Evolutionary conservation across 1,140 invertebrate species (phyloP), one percentile per base, ranked within the genome.

Genomic region (Mactra quadrangularis): DNA sequence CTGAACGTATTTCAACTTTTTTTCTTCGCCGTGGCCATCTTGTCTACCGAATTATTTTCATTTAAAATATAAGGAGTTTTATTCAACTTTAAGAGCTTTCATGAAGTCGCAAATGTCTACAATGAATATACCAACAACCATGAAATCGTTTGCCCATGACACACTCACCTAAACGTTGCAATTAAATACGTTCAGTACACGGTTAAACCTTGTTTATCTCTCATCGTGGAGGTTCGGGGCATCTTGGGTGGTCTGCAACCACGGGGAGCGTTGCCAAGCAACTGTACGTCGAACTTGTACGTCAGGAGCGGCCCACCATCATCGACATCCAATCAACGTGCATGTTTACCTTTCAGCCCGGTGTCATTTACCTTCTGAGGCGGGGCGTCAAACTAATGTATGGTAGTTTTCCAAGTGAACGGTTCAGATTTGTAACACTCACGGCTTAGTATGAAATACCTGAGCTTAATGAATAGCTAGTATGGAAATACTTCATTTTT

Each of bases 191-290:
- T 62, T 75, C 79, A 60, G 79, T 74, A 74, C 70, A 75, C 71
- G 62, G 79, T 70, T 72, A 71, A 82, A 74, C 71, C 70, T 85
- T 86, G 83, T 87, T 87, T 88, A 85, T 85, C 84, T 85, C 78
- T 72, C 87, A 74, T 74, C 74, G 85, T 85, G 84, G 87, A 85
- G 81, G 84, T 84, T 86, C 87, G 53, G n/a, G 52, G 50, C 87
- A 62, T 85, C 89, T 86, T 92, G 91, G 88, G 91, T 91, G 91
- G 91, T 90, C 91, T 85, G 72, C 88, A 83, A 88, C 89, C 86
- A 88, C 83, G 91, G 91, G 87, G 90, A 92, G 90, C 89, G 91
- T 92, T 91, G 90, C 91, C 87, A 85, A 76, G 91, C 89, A 91
- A 92, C 91, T 87, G 90, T 62, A 91, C 91, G 87, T 91, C 75